Conservation (phyloP, 2,888 invertebrate species). For the Epinotia brunnichana region DNA sequence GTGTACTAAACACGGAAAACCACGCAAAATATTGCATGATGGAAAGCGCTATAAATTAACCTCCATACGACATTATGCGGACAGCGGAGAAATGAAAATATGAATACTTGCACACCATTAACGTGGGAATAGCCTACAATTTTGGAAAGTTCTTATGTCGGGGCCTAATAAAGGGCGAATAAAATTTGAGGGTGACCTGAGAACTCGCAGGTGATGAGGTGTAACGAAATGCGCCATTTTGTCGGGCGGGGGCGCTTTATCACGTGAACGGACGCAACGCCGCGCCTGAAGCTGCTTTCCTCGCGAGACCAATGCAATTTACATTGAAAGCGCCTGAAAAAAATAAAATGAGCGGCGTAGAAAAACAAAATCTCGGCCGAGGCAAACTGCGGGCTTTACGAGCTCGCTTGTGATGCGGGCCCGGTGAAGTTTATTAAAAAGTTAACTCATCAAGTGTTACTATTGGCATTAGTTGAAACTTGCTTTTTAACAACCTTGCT, state of each 20-base stretch:
- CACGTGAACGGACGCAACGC: constrained; percentile 42
- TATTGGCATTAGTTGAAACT: constrained; percentile 3
- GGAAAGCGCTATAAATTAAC: constrained; percentile 43
- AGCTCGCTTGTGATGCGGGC: constrained; percentile 20
- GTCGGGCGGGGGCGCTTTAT: constrained; percentile 49
- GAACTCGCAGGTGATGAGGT: constrained; percentile 53
- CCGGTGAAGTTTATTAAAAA: constrained; percentile 30
- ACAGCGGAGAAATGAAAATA: constrained; percentile 42
- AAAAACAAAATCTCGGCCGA: constrained; percentile 48
- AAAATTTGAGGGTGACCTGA: constrained; percentile 53
- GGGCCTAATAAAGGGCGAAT: constrained; percentile 39
- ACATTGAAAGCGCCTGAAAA: constrained; percentile 63
- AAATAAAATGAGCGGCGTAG: constrained; percentile 49
- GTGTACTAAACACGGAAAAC: constrained; percentile 36
- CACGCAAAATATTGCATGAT: constrained; percentile 43
- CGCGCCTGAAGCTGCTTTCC: constrained; percentile 54
- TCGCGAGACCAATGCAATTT: constrained; percentile 65
- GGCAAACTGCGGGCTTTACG: constrained; percentile 33
- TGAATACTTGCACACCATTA: constrained; percentile 44
- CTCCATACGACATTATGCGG: constrained; percentile 43
- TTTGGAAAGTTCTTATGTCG: constrained; percentile 40
- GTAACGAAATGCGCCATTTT: constrained; percentile 55
- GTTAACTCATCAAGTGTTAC: constrained; percentile 25
- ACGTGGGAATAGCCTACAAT: constrained; percentile 38
- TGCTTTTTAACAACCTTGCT: constrained; percentile 7